Evolutionary conservation across 2,888 invertebrate genomes (phyloP).

Genomic region (Drosophila imparisetae): DNA sequence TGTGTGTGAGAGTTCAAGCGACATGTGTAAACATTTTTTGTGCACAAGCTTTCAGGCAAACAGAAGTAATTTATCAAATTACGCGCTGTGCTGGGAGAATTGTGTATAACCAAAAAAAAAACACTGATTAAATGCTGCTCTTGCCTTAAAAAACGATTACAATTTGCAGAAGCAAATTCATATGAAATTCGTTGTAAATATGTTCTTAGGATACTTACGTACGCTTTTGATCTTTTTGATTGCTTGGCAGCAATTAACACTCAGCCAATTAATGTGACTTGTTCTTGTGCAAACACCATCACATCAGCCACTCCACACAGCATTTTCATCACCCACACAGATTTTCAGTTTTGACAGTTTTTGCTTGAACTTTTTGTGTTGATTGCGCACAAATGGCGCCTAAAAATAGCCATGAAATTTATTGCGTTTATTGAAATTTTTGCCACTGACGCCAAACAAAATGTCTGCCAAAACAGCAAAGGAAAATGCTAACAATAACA

Average conservation of each 20-base stretch:
- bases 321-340: neutral
- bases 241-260: constrained; percentile 21
- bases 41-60: constrained; percentile 3
- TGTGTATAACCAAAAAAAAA: neutral
- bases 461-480: constrained; percentile 32
- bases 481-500: constrained; percentile 8
- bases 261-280: constrained; percentile 45
- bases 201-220: neutral
- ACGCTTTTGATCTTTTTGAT: constrained; percentile 26
- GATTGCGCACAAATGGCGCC: constrained; percentile 39
- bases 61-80: neutral
- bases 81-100: neutral
- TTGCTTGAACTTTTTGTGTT: neutral
- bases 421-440: constrained; percentile 67
- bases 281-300: neutral
- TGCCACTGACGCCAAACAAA: constrained; percentile 48
- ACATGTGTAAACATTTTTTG: constrained; percentile 17
- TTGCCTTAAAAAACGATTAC: neutral
- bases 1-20: neutral
- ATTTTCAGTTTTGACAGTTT: constrained; percentile 1
- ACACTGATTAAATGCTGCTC: neutral
- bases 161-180: neutral
- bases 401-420: constrained; percentile 69
- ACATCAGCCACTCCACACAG: neutral
- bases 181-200: too few relatives aligned